phyloP scores from a whole-genome alignment of 2,888 invertebrate species.

The Folsomia candida region DNA sequence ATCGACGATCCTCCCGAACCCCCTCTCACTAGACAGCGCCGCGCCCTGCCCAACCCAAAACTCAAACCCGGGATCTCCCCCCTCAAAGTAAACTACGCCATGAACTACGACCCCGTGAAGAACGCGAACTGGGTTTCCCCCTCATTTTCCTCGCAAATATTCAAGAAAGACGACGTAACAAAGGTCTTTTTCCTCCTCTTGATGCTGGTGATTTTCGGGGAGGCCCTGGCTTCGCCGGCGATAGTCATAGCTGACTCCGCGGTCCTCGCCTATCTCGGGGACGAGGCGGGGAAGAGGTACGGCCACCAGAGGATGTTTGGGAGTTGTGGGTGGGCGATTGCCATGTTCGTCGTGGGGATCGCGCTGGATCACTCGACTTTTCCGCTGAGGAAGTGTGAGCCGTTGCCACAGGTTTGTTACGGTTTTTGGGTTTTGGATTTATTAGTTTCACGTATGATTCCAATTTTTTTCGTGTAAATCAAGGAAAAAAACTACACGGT shows the following conservation, averaged over 20 bases:
- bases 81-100: conserved; percentile 70
- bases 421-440: neutral
- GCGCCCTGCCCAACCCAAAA: conserved; percentile 56
- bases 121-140: conserved; percentile 82
- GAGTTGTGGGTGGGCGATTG: conserved; percentile 94
- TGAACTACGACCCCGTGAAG: conserved; percentile 67
- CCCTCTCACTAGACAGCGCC: conserved; percentile 53
- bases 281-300: conserved; percentile 67
- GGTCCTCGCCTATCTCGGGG: conserved; percentile 82
- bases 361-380: conserved; percentile 94
- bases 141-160: conserved; percentile 89
- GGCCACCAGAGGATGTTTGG: conserved; percentile 98
- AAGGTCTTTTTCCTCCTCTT: conserved; percentile 89
- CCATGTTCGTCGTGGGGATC: conserved; percentile 98
- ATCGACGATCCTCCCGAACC: neutral
- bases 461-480: too few species aligned
- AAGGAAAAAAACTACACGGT: conserved; percentile 98
- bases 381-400: conserved; percentile 63
- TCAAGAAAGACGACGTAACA: conserved; percentile 81
- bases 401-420: conserved; percentile 34
- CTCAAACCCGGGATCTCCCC: conserved; percentile 65
- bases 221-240: conserved; percentile 95
- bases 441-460: neutral
- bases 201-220: conserved; percentile 89
- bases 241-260: conserved; percentile 90